Evolutionary conservation across 2,113 vertebrate species (phyloP), one percentile per base, ranked within the genome.

Genomic region (Hipposideros armiger): DNA sequence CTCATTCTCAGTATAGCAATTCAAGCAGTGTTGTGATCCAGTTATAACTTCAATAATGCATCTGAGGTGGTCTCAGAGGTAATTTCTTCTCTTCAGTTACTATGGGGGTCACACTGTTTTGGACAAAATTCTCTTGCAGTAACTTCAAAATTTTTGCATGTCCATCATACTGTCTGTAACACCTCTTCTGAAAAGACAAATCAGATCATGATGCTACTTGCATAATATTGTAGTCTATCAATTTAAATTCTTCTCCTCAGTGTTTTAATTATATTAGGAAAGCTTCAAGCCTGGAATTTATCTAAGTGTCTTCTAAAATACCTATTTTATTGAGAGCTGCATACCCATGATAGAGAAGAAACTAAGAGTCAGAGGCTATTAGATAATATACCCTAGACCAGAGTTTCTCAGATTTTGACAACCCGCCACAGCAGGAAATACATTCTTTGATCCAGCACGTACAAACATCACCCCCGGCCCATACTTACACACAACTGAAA

Each of bases 221-320:
- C 16, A 70, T 91, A 81, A 64, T 56, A 87, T 30, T 72, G 8
- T 32, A 74, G 28, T 67, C 82, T 8, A 73, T 82, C 87, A 45
- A 58, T 62, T 95, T 64, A 83, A 78, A n/a, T n/a, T 91, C 42
- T 15, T 90, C 91, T 84, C 24, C 3, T 3, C 15, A 26, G 3
- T 45, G 2, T 93, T 88, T 88, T 40, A 81, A 56, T 92, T 72
- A 19, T 20, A 45, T 77, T 77, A 96, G 32, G 24, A 87, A 88
- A 60, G 32, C 28, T 22, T 56, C 5, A 36, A 83, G 47, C 50
- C 32, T 89, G 20, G 47, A 74, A 72, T 74, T 73, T 91, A 60
- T 19, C 3, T 45, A 42, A 40, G 22, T 56, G 9, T 62, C 26
- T 78, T 86, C n/a, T 56, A 56, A 64, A 87, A 84, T 73, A 69